These are phyloP conservation scores for Botia almorhae DNA, from an alignment of 2,797 vertebrate species.

Conservation along the genomic window DNA sequence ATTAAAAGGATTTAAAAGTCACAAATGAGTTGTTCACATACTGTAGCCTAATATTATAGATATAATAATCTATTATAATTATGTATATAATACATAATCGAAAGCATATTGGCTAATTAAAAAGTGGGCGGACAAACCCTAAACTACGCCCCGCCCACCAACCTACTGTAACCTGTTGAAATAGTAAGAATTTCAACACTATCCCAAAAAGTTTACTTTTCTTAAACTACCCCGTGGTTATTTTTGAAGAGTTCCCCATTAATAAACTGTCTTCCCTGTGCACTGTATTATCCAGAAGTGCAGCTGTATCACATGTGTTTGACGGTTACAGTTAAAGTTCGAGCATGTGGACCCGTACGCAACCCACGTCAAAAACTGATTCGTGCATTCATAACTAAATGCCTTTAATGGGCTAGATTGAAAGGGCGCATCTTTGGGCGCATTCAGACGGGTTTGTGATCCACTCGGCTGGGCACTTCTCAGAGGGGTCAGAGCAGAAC, in stretches of 20 bases:
- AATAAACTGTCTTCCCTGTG: neutral
- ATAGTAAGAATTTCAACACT: neutral
- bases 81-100: neutral
- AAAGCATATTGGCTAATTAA: neutral
- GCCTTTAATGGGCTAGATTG: constrained; percentile 21
- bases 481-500: constrained; percentile 50
- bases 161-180: neutral
- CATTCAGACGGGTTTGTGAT: constrained; percentile 49
- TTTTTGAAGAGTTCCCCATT: too few relatives aligned
- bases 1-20: too few relatives aligned
- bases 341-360: neutral
- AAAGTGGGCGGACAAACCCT: neutral
- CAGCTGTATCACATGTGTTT: neutral
- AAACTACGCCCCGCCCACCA: neutral
- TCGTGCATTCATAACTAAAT: constrained; percentile 26
- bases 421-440: constrained; percentile 33
- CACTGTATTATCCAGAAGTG: neutral
- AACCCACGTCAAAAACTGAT: constrained; percentile 8
- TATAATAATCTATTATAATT: too few relatives aligned
- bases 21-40: too few relatives aligned
- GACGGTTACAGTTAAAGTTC: neutral
- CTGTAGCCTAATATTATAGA: too few relatives aligned
- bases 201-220: neutral
- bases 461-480: constrained; percentile 51
- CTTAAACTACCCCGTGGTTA: neutral